Base-by-base conservation (phyloP, 2,797 vertebrate species). In the Acropternis orthonyx region DNA sequence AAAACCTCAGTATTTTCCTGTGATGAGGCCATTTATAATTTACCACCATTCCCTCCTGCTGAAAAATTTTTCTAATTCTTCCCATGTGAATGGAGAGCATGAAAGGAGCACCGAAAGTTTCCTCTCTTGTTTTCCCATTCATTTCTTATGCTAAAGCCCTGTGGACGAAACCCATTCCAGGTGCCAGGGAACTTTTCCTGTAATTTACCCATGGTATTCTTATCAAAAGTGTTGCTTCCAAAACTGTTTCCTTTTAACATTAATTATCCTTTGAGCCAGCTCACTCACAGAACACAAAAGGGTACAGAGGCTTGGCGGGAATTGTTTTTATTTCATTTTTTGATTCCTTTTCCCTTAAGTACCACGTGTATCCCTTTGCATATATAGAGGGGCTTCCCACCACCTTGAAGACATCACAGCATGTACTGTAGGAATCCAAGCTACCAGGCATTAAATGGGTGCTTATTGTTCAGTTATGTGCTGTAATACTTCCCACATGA, bases 401-500 rank as follows among this genome's bases (percentile, higher is more conserved):
- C 89, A 93, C 86, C 84, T 87, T 95, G 93, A 93, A 96, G 89
- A 81, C 61, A 95, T 95, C 88, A 88, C 81, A 89, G 82, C 12
- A 4, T 52, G 76, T 63, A n/a, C 32, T 51, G 39, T 52, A 89
- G 88, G 80, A 94, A 67, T 86, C 52, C 59, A 87, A 90, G 59
- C 56, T 81, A 89, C 89, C 67, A 59, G 90, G 87, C 82, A 83
- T 95, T 75, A 88, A 93, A 74, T 55, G 41, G 20, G 12, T 58
- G 27, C 37, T 88, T 94, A 66, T 92, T 67, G 49, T 87, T 95
- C 76, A 21, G 86, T 90, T 72, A 85, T 79, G 92, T 83, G 28
- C 74, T 10, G 0, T 94, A 85, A 94, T 85, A 58, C 19, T 94
- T 94, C 84, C 92, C 65, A 51, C 49, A 67, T 77, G 93, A 80